Evolutionary conservation across 2,888 invertebrate species (phyloP), one percentile per base, ranked within the genome.

Genomic region (Melanotus villosus): DNA sequence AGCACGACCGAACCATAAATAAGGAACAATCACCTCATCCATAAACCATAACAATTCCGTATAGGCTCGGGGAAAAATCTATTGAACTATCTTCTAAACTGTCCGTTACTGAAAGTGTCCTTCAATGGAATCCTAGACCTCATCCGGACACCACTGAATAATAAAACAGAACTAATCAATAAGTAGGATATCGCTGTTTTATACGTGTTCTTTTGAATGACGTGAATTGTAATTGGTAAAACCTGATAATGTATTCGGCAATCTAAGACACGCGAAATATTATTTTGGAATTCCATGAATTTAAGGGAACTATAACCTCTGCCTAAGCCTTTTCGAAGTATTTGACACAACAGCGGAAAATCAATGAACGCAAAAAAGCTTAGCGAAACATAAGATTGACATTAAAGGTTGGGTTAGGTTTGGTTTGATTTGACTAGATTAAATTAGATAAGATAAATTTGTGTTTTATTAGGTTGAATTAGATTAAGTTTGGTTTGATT

Each of bases 1-100:
- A 52, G 14, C 38, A 62, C 52, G 62, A 38, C 9, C 38, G 19
- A 34, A 50, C 38, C 54, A 54, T 54, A 64, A 64, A 64, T 64
- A 64, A 56, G 12, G 43, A 54, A 54, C 38, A 63, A 63, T 54
- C 54, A 32, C 54, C 63, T 63, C 63, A 63, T 63, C 38, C 63
- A 63, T 63, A 63, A 63, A 63, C 52, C 63, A 63, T 63, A 63
- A 52, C 52, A 38, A 41, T 63, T 63, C 41, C 43, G 32, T 52
- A 16, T 52, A 52, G 32, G 14, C 32, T 10, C 52, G 9, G 52
- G n/a, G n/a, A n/a, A 30, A 50, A 34, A 52, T 52, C 52, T 34
- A 52, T 52, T 26, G 32, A 52, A 34, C 52, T 52, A 30, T 52
- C 52, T 47, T 12, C 23, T 47, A 47, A 47, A 47, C 47, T 47